Evolutionary conservation across 1,140 invertebrate genomes (phyloP).

Genomic region (Bicyclus anynana): DNA sequence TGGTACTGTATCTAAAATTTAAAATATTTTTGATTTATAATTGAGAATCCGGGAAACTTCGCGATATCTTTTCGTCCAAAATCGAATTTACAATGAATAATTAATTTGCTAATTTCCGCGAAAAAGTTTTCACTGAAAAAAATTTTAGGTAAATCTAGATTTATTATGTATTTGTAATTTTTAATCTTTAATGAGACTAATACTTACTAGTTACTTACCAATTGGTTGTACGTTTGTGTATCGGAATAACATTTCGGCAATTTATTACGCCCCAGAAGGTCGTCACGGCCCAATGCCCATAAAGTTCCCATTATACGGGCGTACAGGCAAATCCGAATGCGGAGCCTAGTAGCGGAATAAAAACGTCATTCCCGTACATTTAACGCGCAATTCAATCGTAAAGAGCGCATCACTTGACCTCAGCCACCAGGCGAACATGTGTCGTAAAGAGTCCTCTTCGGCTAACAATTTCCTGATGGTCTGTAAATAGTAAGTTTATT

Average conservation of each 20-base stretch:
- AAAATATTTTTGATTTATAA: too few relatives aligned
- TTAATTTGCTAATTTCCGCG: too few relatives aligned
- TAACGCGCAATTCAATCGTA: constrained; percentile 68
- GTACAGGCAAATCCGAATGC: constrained; percentile 1
- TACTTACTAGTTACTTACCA: too few relatives aligned
- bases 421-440: constrained; percentile 61
- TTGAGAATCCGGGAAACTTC: too few relatives aligned
- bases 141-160: too few relatives aligned
- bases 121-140: too few relatives aligned
- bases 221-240: too few relatives aligned
- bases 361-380: constrained; percentile 64
- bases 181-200: too few relatives aligned
- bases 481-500: constrained; percentile 78
- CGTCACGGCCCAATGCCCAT: neutral
- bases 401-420: constrained; percentile 63
- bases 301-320: neutral
- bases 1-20: too few relatives aligned
- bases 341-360: constrained; percentile 47
- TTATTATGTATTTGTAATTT: too few relatives aligned
- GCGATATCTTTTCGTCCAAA: too few relatives aligned
- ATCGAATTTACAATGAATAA: too few relatives aligned
- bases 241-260: neutral
- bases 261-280: neutral
- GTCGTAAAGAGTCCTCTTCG: constrained; percentile 76
- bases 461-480: constrained; percentile 77